A percentile compares a stretch with the other conserved stretches of the same genome.
These are phyloP conservation scores for Microctenopoma stevenorrisi DNA, from an alignment of 2,797 vertebrate genomes.

Conservation along the genomic window DNA sequence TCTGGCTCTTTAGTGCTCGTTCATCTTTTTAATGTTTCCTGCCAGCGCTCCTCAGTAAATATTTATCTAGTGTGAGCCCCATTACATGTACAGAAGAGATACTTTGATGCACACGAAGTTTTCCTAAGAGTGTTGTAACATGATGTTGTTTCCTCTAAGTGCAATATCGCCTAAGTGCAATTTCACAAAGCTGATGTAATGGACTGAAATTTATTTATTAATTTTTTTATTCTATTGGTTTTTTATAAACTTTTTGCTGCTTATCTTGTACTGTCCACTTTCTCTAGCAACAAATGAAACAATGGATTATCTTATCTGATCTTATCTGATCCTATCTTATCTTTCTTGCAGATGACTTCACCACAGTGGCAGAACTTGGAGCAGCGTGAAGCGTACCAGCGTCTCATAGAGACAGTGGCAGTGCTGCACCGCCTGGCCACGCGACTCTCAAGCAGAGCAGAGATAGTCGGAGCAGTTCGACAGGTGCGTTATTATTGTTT, in stretches of 20 bases:
- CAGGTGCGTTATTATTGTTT: conserved; percentile 83
- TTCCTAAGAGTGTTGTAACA: conserved; percentile 13
- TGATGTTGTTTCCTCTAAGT: not conserved
- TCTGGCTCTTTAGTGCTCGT: conserved; percentile 39
- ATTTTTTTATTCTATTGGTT: too few relatives aligned
- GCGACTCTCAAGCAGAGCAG: conserved; percentile 93
- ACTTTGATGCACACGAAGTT: conserved; percentile 7
- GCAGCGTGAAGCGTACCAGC: conserved; percentile 93
- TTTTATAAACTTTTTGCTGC: too few relatives aligned
- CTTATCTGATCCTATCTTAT: not conserved
- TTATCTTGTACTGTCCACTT: too few relatives aligned
- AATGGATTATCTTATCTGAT: too few relatives aligned
- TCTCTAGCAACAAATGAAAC: too few relatives aligned
- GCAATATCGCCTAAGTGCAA: too few relatives aligned
- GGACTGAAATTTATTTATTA: too few relatives aligned
- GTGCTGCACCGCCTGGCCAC: conserved; percentile 92
- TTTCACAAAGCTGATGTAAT: too few relatives aligned
- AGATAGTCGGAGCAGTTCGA: conserved; percentile 94
- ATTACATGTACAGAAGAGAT: conserved; percentile 11
- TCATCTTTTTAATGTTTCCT: conserved; percentile 55
- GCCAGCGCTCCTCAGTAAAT: conserved; percentile 48
- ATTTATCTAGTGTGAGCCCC: conserved; percentile 32
- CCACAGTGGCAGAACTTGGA: conserved; percentile 93
- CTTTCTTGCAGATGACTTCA: conserved; percentile 85
- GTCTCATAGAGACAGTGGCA: conserved; percentile 89